Base-by-base conservation (phyloP, 1,140 invertebrate genomes). In the Aradophagus sp. region DNA sequence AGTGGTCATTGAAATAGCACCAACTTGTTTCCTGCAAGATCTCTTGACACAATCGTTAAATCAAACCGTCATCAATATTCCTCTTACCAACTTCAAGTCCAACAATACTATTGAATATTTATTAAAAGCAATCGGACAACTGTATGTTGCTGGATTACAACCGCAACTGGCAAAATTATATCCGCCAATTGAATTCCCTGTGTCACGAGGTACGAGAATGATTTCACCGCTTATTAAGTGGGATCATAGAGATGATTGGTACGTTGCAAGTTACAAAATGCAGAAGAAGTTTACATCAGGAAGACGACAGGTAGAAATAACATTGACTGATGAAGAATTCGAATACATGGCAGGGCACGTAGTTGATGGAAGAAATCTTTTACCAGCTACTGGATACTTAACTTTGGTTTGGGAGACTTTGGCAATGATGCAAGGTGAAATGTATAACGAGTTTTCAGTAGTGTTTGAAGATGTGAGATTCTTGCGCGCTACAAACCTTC, bases 311-410 rank as follows among this genome's bases (percentile, higher is more conserved):
- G 85, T 92, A 10, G 79, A 86, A 11, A 84, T 92, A 48, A 87
- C 89, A 17, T 81, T 93, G 0, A 83, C 81, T 3, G 89, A 93
- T 68, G 89, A 91, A 32, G 90, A 92, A 55, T 91, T 90, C 77
- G 88, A 91, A 34, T 98, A 90, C 77, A 90, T 95, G 81, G 82
- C 85, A 15, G 96, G 95, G 1, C 96, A 99, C 81, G 87, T 92
- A 2, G 93, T 98, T 71, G 95, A 98, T 84, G 91, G 92, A 1
- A 90, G 95, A 73, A 92, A 94, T 66, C 78, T 98, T 0, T 92
- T 94, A 61, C 97, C 97, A 1, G 96, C 95, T 0, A 97, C 96
- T 6, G 95, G 95, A 14, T 98, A 93, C 77, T 75, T 94, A 48
- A 82, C 90, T 3, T 83, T 97, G 10, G 93, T 93, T 0, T 98